Base-by-base conservation (phyloP, 35 echinoderm and acorn worm species). In the Apostichopus californicus region DNA sequence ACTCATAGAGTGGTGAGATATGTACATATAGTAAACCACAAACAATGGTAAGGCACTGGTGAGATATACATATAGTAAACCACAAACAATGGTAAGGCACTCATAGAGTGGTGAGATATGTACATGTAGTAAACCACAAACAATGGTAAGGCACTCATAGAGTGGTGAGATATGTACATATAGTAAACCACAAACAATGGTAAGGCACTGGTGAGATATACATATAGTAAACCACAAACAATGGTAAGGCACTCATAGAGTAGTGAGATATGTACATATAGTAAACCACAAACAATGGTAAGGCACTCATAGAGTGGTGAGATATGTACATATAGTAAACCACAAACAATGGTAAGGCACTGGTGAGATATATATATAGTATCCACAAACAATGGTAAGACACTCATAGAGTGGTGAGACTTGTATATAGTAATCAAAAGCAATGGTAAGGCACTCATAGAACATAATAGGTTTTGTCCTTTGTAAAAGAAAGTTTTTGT, bases 81-180 rank as follows among this genome's bases (percentile, higher is more conserved):
- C n/a, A n/a, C n/a, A 24, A n/a, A n/a, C n/a, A n/a, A n/a, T n/a
- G n/a, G n/a, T n/a, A n/a, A n/a, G n/a, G n/a, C n/a, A n/a, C n/a
- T n/a, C n/a, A n/a, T n/a, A n/a, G n/a, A n/a, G n/a, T n/a, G n/a
- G n/a, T n/a, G n/a, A n/a, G n/a, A n/a, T 8, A 17, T 78, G 8
- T 21, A 78, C 28, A 78, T 8, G 9, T 21, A 78, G 7, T 78
- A 24, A 11, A 11, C 6, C 77, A 78, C n/a, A 78, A 17, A 78
- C n/a, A 24, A 24, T 24, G 77, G n/a, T 21, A 24, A 24, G 8
- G n/a, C 8, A 17, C 77, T 78, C 28, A 8, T 46, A 78, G 77
- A 73, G 13, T 73, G 25, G 77, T 15, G 86, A 86, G 28, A 34
- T 34, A 96, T 14, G 86, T 99, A 57, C 87, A n/a, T n/a, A n/a